A percentile compares a stretch with the other conserved stretches of the same genome.
Conservation (phyloP, 2,113 vertebrate species). For the Manacus vitellinus region DNA sequence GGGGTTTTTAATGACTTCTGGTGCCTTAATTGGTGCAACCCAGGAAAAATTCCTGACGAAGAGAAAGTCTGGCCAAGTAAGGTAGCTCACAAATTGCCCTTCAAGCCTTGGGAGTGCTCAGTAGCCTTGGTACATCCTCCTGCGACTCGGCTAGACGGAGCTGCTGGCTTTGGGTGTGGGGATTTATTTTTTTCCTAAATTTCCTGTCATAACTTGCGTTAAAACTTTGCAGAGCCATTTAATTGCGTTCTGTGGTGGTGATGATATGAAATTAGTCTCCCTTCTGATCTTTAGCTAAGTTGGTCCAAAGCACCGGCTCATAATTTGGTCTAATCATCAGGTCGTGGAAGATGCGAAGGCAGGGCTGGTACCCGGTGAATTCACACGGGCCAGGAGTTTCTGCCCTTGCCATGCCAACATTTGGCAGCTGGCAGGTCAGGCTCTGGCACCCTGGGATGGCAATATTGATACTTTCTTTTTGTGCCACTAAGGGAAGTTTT, state of each 20-base stretch:
- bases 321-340: constrained; percentile 17
- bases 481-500: background rate
- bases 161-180: background rate
- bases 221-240: constrained; percentile 49
- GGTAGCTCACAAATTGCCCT: background rate
- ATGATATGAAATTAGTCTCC: constrained; percentile 44
- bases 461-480: background rate
- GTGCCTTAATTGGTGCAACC: background rate
- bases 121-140: background rate
- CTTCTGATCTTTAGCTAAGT: constrained; percentile 17
- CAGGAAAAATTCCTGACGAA: background rate
- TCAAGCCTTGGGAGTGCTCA: fast-evolving
- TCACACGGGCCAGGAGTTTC: background rate
- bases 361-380: background rate
- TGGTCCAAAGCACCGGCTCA: background rate
- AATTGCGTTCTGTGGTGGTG: constrained; percentile 5
- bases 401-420: fast-evolving
- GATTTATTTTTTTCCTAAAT: background rate
- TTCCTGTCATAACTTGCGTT: constrained; percentile 23
- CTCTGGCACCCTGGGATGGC: background rate
- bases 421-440: background rate
- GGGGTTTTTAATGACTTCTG: constrained; percentile 11
- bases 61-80: background rate
- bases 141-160: background rate
- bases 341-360: background rate